These are phyloP conservation scores for Enteromius viviparus DNA, from an alignment of 2,797 vertebrate genomes.

Conservation along the genomic window DNA sequence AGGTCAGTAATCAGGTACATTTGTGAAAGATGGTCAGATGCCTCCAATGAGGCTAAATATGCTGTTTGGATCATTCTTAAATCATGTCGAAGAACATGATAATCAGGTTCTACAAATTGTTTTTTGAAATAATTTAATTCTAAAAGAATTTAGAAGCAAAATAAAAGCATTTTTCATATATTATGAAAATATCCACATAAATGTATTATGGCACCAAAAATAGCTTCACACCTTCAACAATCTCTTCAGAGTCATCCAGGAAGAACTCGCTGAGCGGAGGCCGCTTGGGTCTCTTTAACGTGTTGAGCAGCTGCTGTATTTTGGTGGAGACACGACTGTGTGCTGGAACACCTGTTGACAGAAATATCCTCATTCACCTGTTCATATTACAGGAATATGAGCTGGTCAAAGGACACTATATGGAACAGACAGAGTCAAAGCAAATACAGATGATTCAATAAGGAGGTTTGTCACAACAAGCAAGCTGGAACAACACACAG, in stretches of 20 bases:
- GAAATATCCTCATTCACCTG: slow-evolving; percentile 46
- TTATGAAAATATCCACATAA: neutral
- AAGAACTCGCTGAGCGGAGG: slow-evolving; percentile 97
- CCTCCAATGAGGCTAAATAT: neutral
- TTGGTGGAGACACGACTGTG: slow-evolving; percentile 96
- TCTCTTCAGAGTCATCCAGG: slow-evolving; percentile 96
- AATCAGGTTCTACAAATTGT: neutral
- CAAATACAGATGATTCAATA: neutral
- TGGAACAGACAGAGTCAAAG: slow-evolving; percentile 17
- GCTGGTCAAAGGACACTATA: slow-evolving; percentile 6
- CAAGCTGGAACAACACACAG: slow-evolving; percentile 24
- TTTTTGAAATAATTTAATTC: neutral
- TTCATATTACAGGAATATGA: slow-evolving; percentile 26
- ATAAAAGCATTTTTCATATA: neutral
- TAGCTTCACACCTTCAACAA: slow-evolving; percentile 87
- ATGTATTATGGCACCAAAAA: neutral
- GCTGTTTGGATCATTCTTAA: neutral
- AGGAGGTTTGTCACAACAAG: slow-evolving; percentile 1
- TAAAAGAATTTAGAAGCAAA: neutral
- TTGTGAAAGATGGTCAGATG: neutral
- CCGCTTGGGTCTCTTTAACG: slow-evolving; percentile 95
- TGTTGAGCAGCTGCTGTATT: slow-evolving; percentile 97
- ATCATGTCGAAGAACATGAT: neutral
- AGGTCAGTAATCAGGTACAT: neutral
- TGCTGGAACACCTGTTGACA: slow-evolving; percentile 90